A percentile compares a stretch with the other conserved stretches of the same genome.
phyloP scores from a whole-genome alignment of 2,113 vertebrate species.

The Perca flavescens region DNA sequence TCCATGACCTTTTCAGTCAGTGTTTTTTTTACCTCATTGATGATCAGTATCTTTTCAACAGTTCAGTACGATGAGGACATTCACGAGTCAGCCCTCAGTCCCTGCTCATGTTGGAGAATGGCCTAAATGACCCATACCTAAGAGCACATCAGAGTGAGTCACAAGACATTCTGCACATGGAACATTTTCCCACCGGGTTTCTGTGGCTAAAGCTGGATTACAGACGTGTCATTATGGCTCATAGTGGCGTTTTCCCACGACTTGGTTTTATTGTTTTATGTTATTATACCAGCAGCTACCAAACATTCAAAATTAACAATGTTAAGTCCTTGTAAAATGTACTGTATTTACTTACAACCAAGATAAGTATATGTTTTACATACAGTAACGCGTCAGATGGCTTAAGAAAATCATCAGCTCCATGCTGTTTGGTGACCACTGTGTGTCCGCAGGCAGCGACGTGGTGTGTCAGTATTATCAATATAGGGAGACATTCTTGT shows the following conservation, averaged over 20 bases:
- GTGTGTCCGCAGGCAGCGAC: not conserved
- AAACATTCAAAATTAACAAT: not conserved
- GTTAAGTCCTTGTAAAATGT: not conserved
- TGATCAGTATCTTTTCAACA: not conserved
- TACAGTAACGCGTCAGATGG: not conserved
- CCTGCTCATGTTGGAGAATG: conserved; percentile 5
- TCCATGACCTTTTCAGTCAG: not conserved
- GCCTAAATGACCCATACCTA: conserved; percentile 21
- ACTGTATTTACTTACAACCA: conserved; percentile 1
- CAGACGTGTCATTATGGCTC: conserved; percentile 32
- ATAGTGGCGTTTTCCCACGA: conserved; percentile 28
- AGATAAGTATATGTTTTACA: conserved; percentile 4
- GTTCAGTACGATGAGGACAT: not conserved
- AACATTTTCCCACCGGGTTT: conserved; percentile 33
- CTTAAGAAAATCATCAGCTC: not conserved
- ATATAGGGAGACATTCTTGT: not conserved
- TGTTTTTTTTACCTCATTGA: not conserved
- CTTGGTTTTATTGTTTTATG: conserved; percentile 19
- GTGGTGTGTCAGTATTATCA: conserved; percentile 2
- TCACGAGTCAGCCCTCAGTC: not conserved
- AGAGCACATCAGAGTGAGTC: conserved; percentile 42
- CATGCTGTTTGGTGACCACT: not conserved
- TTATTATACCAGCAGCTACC: conserved; percentile 18
- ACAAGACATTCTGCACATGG: conserved; percentile 47
- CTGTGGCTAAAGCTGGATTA: conserved; percentile 46